phyloP scores from a whole-genome alignment of 2,113 vertebrate species.

The Sorex fumeus region DNA sequence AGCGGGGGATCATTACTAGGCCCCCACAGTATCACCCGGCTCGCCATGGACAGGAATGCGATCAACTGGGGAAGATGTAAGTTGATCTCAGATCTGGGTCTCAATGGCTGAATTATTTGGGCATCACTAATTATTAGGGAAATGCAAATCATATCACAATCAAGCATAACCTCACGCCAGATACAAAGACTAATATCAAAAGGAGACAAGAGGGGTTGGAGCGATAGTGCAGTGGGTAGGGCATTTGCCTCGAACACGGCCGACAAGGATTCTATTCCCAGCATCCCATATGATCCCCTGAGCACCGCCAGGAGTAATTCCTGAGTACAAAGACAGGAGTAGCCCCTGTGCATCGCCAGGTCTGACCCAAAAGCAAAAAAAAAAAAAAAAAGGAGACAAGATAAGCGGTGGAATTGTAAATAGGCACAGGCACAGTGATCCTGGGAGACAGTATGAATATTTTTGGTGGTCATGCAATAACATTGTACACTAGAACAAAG shows the following conservation, averaged over 20 bases:
- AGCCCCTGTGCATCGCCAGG: too few species aligned
- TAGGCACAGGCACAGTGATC: background rate
- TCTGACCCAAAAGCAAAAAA: too few species aligned
- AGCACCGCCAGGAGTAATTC: too few species aligned
- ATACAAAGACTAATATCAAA: background rate
- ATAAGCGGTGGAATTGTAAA: background rate
- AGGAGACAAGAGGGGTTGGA: background rate
- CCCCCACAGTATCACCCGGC: background rate
- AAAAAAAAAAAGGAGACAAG: background rate
- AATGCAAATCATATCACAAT: background rate
- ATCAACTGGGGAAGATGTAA: background rate
- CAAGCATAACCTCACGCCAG: background rate
- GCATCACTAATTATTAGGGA: background rate
- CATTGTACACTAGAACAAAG: too few species aligned
- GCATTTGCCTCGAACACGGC: too few species aligned
- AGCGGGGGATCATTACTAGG: background rate
- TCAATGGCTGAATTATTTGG: background rate
- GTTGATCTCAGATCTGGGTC: background rate
- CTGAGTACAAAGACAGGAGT: too few species aligned
- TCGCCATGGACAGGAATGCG: background rate
- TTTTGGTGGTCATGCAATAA: too few species aligned
- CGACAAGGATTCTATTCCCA: too few species aligned
- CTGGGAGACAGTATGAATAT: background rate
- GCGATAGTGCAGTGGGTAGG: too few species aligned
- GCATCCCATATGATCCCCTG: too few species aligned